Evolutionary conservation across 2,113 vertebrate genomes (phyloP), one percentile per base, ranked within the genome.

Genomic region (Takifugu bimaculatus): DNA sequence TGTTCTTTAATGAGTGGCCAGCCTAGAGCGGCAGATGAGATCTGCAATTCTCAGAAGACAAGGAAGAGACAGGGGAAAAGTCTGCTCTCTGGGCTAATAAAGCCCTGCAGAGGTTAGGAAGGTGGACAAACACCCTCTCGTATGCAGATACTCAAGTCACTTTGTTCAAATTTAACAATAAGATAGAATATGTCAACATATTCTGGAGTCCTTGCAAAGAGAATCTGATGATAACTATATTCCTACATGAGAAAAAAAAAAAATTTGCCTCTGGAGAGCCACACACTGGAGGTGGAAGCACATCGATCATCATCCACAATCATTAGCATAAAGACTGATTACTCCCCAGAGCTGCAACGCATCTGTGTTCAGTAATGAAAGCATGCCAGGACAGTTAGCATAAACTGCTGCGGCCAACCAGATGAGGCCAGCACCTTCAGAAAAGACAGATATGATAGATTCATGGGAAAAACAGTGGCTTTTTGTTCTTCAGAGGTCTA

Each of bases 351-450:
- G 77, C 69, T 60, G 55, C 15, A 26, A 55, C 62, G 59, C 54
- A 54, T 80, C 70, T 80, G 78, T 75, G 55, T 63, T 57, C 60
- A 70, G 62, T 70, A 75, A 81, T 79, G 74, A 74, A 81, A 56
- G 76, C 81, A 81, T 85, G 81, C 79, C 85, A 70, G 75, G 77
- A 87, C 83, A 86, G 83, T 89, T 85, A 81, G 75, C 71, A 68
- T 57, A 39, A 39, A 39, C 35, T 39, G 28, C 75, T 70, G 72
- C 77, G 68, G 49, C 49, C 50, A 72, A 57, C 84, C 85, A 85
- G 85, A 84, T 84, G 85, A 79, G 85, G 74, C 79, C 79, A 74
- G 78, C 78, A 75, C 70, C 83, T 85, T 83, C 54, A 71, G 71
- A 51, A 26, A 60, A 61, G 78, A 78, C 75, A 75, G 60, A 53